A percentile compares a stretch with the other conserved stretches of the same genome.
These are phyloP conservation scores for Pristiophorus japonicus DNA, from an alignment of 2,113 vertebrate species.

Conservation along the genomic window DNA sequence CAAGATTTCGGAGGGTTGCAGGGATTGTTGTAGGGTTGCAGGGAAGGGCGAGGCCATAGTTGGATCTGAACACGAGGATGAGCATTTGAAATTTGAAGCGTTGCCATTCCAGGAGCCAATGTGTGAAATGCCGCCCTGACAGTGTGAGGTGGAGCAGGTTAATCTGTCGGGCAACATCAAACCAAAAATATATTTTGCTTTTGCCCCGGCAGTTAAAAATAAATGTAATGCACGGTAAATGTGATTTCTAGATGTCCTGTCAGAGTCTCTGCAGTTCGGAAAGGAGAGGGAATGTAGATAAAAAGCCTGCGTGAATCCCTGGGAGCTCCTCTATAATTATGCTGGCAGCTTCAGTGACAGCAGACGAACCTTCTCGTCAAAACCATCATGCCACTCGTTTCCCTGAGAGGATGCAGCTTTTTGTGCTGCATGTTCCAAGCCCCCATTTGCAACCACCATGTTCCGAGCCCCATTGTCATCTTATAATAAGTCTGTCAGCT, in stretches of 20 bases:
- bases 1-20: not conserved
- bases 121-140: not conserved
- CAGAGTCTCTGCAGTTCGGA: not conserved
- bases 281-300: not conserved
- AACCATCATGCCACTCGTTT: conserved; percentile 62
- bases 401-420: conserved; percentile 67
- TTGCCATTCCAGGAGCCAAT: not conserved
- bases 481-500: conserved; percentile 25
- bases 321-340: conserved; percentile 72
- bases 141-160: not conserved
- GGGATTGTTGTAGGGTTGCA: not conserved
- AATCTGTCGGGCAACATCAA: not conserved
- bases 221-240: not conserved
- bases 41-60: not conserved
- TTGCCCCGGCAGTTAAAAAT: not conserved
- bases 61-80: not conserved
- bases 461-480: not conserved
- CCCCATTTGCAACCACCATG: not conserved
- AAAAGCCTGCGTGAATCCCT: conserved; percentile 53
- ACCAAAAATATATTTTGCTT: no score
- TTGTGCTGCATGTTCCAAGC: conserved; percentile 41
- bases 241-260: no score
- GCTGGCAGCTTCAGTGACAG: conserved; percentile 57
- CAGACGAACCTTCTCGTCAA: conserved; percentile 72
- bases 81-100: not conserved